A percentile compares a stretch with the other conserved stretches of the same genome.
Evolutionary conservation across 2,888 invertebrate species (phyloP).

Genomic region (Portevinia maculata): DNA sequence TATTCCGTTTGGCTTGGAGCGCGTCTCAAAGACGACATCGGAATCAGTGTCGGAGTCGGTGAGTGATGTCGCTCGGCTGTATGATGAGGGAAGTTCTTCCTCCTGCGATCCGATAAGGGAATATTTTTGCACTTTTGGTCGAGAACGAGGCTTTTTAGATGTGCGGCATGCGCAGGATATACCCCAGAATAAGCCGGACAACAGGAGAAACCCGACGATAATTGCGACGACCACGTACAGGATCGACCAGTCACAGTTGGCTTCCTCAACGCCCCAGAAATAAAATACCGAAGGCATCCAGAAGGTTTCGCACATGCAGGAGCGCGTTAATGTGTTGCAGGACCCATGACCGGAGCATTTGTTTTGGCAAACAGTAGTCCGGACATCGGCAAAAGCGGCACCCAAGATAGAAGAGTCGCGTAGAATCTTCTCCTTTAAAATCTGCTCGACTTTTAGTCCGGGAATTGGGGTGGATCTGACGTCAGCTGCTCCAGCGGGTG

Average conservation of each 20-base stretch:
- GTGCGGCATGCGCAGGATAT: constrained; percentile 86
- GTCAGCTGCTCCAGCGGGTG: constrained; percentile 75
- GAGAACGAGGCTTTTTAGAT: constrained; percentile 83
- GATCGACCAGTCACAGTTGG: constrained; percentile 97
- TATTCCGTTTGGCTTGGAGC: constrained; percentile 81
- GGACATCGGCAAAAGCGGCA: constrained; percentile 89
- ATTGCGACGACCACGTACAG: constrained; percentile 93
- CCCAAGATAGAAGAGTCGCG: constrained; percentile 88
- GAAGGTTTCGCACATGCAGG: constrained; percentile 96
- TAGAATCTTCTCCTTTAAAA: constrained; percentile 87
- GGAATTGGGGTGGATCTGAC: constrained; percentile 82
- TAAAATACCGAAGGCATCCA: constrained; percentile 96
- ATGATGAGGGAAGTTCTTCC: constrained; percentile 84
- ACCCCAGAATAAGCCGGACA: constrained; percentile 87
- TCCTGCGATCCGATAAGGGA: constrained; percentile 88
- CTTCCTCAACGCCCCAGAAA: constrained; percentile 86
- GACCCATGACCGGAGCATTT: constrained; percentile 96
- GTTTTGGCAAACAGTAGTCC: constrained; percentile 95
- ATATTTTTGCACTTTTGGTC: constrained; percentile 87
- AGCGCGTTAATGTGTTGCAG: constrained; percentile 92
- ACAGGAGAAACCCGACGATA: constrained; percentile 85
- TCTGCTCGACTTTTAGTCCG: constrained; percentile 87
- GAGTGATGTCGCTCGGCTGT: constrained; percentile 84
- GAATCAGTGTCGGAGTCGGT: constrained; percentile 93
- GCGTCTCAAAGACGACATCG: constrained; percentile 91